Conservation (phyloP, 2,797 vertebrate genomes). For the Podargus strigoides region DNA sequence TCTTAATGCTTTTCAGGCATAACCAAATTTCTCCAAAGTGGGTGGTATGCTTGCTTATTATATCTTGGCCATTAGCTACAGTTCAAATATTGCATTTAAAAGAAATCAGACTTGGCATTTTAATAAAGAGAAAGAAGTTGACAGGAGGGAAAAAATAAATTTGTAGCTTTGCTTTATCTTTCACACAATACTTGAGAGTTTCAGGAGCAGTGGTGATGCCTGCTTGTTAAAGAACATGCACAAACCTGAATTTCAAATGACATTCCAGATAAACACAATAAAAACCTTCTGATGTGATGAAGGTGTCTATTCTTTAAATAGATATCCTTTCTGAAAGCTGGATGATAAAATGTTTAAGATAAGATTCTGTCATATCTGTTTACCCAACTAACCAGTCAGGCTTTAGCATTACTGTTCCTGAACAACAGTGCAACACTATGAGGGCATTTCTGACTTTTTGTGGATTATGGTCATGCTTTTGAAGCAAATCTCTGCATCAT, state of each 20-base stretch:
- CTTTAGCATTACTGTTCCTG: not conserved
- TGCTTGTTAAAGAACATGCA: not conserved
- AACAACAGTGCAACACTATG: not conserved
- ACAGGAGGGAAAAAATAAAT: not conserved
- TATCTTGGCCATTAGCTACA: not conserved
- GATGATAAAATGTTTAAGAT: not conserved
- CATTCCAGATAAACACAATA: not conserved
- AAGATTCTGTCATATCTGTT: not conserved
- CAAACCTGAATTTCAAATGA: not conserved
- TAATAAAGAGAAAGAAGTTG: not conserved
- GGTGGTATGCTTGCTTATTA: not conserved
- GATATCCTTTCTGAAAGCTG: not conserved
- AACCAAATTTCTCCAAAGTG: not conserved
- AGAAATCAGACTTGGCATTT: not conserved
- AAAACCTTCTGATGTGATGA: not conserved
- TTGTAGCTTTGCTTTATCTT: not conserved
- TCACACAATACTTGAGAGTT: not conserved
- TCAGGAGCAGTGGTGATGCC: not conserved
- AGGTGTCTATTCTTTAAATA: not conserved
- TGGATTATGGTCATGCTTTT: not conserved
- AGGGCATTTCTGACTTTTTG: not conserved
- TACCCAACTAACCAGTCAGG: not conserved
- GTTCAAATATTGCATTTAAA: not conserved
- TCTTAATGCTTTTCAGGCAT: not conserved
- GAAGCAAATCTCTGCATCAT: not conserved